Evolutionary conservation across 2,113 vertebrate genomes (phyloP).

Genomic region (Origma solitaria): DNA sequence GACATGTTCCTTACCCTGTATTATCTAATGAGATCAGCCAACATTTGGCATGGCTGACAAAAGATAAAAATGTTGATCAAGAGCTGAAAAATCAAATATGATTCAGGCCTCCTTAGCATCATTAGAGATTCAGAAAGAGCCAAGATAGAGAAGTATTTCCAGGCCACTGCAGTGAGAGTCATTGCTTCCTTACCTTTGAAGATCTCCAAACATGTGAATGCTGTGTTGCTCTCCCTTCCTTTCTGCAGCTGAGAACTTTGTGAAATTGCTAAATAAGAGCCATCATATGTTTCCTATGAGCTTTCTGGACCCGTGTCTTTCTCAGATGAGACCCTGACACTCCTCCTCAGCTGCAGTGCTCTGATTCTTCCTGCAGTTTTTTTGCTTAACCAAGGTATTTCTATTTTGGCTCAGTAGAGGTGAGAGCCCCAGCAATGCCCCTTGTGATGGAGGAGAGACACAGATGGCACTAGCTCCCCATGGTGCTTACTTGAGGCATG

Average conservation of each 20-base stretch:
- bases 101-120: neutral
- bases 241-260: neutral
- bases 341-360: neutral
- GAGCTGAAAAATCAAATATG: neutral
- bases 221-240: neutral
- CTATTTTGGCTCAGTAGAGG: neutral
- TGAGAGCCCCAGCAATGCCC: rapidly evolving
- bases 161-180: neutral
- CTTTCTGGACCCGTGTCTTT: neutral
- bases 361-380: neutral
- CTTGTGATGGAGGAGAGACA: neutral
- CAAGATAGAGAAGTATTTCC: neutral
- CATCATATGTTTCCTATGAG: neutral
- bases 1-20: neutral
- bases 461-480: neutral
- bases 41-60: neutral
- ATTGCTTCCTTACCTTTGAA: neutral
- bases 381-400: neutral
- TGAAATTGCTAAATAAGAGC: neutral
- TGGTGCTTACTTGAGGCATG: neutral
- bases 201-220: neutral
- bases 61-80: neutral
- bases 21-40: neutral
- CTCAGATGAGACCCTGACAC: neutral
- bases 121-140: neutral